phyloP scores from a whole-genome alignment of 1,140 invertebrate genomes.

The Ips nitidus region DNA sequence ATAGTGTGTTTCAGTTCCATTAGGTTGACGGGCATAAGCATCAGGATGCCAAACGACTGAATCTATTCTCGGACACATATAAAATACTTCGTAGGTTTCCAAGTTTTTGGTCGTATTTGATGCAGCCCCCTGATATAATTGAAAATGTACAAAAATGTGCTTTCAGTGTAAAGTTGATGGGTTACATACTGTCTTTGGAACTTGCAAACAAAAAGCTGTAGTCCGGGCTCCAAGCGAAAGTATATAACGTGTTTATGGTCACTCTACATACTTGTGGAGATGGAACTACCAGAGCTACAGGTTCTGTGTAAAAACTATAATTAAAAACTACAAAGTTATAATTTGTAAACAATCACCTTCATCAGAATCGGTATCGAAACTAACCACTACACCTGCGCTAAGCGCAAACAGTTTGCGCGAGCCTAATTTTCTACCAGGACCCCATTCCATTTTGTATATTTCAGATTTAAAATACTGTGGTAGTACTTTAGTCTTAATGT shows the following conservation, averaged over 20 bases:
- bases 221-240: slow-evolving; percentile 66
- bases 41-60: no score
- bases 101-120: no score
- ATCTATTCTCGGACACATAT: no score
- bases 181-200: slow-evolving; percentile 22
- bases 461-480: slow-evolving; percentile 51
- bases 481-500: slow-evolving; percentile 49
- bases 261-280: no score
- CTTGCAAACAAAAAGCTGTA: slow-evolving; percentile 59
- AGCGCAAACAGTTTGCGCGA: slow-evolving; percentile 56
- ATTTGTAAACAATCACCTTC: no score
- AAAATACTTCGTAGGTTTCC: no score
- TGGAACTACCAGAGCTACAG: no score
- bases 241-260: slow-evolving; percentile 43
- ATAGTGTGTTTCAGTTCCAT: no score
- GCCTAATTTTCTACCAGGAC: slow-evolving; percentile 46
- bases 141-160: background rate
- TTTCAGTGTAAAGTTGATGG: background rate
- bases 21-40: no score
- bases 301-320: no score
- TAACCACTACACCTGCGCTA: slow-evolving; percentile 55
- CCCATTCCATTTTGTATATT: slow-evolving; percentile 55
- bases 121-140: no score
- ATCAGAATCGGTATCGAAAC: slow-evolving; percentile 54
- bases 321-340: no score